phyloP scores from a whole-genome alignment of 2,113 vertebrate species.

The Neopipo cinnamomea region DNA sequence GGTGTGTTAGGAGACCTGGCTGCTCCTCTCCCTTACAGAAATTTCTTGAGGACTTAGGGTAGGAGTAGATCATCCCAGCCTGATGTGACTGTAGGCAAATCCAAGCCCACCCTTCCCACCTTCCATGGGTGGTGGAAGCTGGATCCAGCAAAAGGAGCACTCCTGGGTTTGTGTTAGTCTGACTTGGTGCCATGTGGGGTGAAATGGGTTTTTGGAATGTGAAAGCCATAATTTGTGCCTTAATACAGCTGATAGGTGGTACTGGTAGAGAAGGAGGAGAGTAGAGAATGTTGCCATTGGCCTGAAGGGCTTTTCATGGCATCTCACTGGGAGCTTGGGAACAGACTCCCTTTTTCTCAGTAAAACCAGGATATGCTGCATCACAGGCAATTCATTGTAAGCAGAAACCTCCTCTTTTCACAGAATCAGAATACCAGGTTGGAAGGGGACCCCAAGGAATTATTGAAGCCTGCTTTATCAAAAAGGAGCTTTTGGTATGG shows the following conservation, averaged over 20 bases:
- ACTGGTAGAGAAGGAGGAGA: not conserved
- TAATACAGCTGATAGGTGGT: not conserved
- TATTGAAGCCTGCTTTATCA: not conserved
- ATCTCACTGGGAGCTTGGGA: not conserved
- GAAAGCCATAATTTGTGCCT: not conserved
- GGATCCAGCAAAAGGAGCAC: not conserved
- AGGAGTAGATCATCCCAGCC: not conserved
- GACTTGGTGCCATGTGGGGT: not conserved
- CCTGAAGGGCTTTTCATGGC: not conserved
- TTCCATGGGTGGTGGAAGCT: not conserved
- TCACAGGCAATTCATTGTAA: not conserved
- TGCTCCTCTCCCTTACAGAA: not conserved
- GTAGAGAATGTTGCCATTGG: not conserved
- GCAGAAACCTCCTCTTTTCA: not conserved
- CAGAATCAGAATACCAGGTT: not conserved
- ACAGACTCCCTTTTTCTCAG: not conserved
- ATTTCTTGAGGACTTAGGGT: not conserved
- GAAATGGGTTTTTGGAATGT: accelerated
- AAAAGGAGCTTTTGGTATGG: not conserved
- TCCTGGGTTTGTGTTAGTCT: not conserved
- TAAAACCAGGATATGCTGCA: not conserved
- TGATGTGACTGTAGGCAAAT: not conserved
- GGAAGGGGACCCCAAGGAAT: not conserved
- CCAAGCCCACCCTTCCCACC: not conserved
- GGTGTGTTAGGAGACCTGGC: not conserved